phyloP scores from a whole-genome alignment of 2,888 invertebrate species.

The Nymphalis c-album region DNA sequence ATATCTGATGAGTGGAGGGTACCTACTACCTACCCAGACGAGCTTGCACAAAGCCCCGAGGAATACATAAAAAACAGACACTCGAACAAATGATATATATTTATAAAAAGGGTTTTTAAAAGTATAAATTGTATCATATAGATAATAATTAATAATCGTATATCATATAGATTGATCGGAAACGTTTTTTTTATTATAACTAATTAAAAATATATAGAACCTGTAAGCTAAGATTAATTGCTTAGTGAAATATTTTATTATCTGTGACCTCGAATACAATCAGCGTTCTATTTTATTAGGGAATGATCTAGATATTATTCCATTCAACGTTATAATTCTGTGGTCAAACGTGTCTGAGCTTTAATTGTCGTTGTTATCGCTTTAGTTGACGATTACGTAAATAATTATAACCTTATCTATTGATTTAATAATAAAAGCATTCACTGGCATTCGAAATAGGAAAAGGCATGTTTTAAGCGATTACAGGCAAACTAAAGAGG shows the following conservation, averaged over 20 bases:
- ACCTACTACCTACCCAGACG: too few relatives aligned
- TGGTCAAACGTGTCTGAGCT: slow-evolving; percentile 18
- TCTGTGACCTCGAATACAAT: slow-evolving; percentile 37
- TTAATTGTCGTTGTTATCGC: slow-evolving; percentile 24
- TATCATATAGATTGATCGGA: neutral
- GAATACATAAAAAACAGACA: too few relatives aligned
- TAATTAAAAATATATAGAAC: slow-evolving; percentile 21
- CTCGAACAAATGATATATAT: neutral
- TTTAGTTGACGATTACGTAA: slow-evolving; percentile 18
- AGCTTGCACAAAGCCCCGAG: too few relatives aligned
- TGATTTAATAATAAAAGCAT: slow-evolving; percentile 1
- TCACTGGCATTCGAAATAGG: neutral
- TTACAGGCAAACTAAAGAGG: neutral
- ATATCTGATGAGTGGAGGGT: too few relatives aligned
- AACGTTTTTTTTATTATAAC: slow-evolving; percentile 9
- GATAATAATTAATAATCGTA: neutral
- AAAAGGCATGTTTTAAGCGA: neutral
- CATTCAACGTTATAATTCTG: slow-evolving; percentile 28
- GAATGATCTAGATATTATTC: slow-evolving; percentile 34
- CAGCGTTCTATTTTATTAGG: slow-evolving; percentile 35
- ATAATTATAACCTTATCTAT: slow-evolving; percentile 11
- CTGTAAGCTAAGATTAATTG: slow-evolving; percentile 19
- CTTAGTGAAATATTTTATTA: slow-evolving; percentile 26
- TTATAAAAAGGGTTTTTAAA: neutral
- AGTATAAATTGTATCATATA: neutral